Percentiles rank a stretch among this genome's conserved stretches.
phyloP scores from a whole-genome alignment of 2,113 vertebrate genomes.

The Choloepus hoffmanni region DNA sequence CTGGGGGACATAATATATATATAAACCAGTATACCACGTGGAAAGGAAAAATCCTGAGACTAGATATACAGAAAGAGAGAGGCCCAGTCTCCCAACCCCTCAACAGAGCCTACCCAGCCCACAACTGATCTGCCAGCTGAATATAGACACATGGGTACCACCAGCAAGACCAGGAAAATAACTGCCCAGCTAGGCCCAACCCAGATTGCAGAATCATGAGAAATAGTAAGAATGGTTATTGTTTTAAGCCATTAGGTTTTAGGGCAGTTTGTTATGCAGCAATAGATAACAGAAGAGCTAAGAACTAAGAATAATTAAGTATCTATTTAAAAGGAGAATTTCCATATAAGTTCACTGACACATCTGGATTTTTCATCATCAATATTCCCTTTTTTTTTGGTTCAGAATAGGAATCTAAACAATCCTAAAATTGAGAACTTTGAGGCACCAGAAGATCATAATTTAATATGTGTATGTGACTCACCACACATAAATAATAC shows the following conservation, averaged over 20 bases:
- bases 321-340: neutral
- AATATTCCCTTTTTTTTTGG: neutral
- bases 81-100: neutral
- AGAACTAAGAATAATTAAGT: neutral
- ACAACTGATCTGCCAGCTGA: neutral
- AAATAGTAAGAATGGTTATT: neutral
- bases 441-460: neutral
- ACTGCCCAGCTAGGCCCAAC: neutral
- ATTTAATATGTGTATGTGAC: neutral
- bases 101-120: neutral
- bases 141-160: neutral
- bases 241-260: neutral
- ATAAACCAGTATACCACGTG: too few relatives aligned
- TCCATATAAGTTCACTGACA: neutral
- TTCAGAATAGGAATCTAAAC: neutral
- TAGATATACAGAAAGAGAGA: neutral
- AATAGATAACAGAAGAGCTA: neutral
- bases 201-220: neutral
- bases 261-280: neutral
- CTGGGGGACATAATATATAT: too few relatives aligned
- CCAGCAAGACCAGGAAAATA: neutral
- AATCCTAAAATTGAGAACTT: slow-evolving; percentile 23
- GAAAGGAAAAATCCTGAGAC: neutral
- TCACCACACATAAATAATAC: slow-evolving; percentile 21
- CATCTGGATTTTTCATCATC: neutral